These are phyloP conservation scores for Drosophila engyochracea DNA, from an alignment of 2,888 invertebrate species.

Conservation along the genomic window DNA sequence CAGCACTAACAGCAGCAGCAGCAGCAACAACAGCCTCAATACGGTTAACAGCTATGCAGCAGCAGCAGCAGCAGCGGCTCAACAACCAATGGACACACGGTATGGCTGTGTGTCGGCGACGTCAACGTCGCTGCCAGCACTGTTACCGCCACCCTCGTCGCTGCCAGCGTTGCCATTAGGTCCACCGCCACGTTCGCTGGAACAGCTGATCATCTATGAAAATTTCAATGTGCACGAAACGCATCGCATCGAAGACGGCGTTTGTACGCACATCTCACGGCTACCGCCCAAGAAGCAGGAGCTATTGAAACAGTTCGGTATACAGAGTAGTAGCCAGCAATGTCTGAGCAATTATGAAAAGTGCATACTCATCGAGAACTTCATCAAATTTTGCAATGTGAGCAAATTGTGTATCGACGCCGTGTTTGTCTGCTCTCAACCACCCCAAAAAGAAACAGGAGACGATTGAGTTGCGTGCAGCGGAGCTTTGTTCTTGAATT, in stretches of 20 bases:
- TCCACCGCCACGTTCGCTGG: slow-evolving; percentile 81
- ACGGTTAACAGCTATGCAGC: slow-evolving; percentile 40
- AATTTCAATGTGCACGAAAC: slow-evolving; percentile 85
- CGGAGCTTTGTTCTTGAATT: slow-evolving; percentile 76
- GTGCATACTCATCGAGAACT: slow-evolving; percentile 85
- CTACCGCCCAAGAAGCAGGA: slow-evolving; percentile 85
- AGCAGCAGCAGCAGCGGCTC: slow-evolving; percentile 20
- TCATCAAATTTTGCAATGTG: slow-evolving; percentile 86
- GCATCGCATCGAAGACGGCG: slow-evolving; percentile 85
- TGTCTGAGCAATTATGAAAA: slow-evolving; percentile 85
- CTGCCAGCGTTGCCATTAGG: slow-evolving; percentile 53
- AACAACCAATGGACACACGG: slow-evolving; percentile 56
- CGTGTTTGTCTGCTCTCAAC: slow-evolving; percentile 20
- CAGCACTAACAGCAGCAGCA: slow-evolving; percentile 34
- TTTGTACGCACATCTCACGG: slow-evolving; percentile 84
- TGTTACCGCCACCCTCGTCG: slow-evolving; percentile 48
- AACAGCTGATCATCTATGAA: slow-evolving; percentile 83
- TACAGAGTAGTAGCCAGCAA: slow-evolving; percentile 85
- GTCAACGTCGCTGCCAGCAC: slow-evolving; percentile 29
- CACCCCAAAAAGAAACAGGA: slow-evolving; percentile 14
- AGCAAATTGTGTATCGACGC: slow-evolving; percentile 76
- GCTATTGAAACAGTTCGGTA: slow-evolving; percentile 85
- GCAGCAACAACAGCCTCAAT: slow-evolving; percentile 33
- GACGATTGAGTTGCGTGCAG: slow-evolving; percentile 46
- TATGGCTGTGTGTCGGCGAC: slow-evolving; percentile 56